Evolutionary conservation across 2,888 invertebrate species (phyloP), one percentile per base, ranked within the genome.

Genomic region (Tachystola acroxantha): DNA sequence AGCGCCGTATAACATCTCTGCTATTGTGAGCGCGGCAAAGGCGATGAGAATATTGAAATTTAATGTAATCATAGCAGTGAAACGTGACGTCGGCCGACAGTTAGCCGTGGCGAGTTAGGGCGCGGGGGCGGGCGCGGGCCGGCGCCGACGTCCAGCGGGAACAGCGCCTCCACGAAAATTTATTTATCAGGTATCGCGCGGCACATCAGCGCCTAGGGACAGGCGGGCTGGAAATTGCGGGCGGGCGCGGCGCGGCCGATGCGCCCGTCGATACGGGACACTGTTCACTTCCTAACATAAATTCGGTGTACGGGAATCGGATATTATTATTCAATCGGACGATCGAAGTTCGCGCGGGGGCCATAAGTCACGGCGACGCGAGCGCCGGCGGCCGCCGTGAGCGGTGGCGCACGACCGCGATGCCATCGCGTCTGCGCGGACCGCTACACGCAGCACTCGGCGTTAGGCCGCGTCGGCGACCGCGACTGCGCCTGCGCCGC

Each of bases 241-340:
- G 55, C 60, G 64, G 64, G 65, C 65, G 55, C 65, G 63, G 63
- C 63, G 64, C 64, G 63, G 58, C 52, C 67, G 80, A 81, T 82
- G 71, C 60, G 59, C 61, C 46, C 53, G 54, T 64, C 68, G 84
- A 82, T 84, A 82, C 70, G 73, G 75, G 80, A 78, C 78, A 80
- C 63, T 75, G 74, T 70, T 75, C 74, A 81, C 80, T 84, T 81
- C 82, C 79, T 81, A 79, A 81, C 81, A 85, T 85, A 84, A 85
- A 85, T 85, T 84, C 74, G 85, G 85, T 82, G 74, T 64, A 74
- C 75, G 72, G 74, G 79, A 82, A 82, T 82, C 80, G 84, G 79
- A 81, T 84, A 82, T 84, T 84, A 84, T 84, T 82, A 85, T 85
- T 85, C 84, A 85, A 85, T 85, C 85, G 80, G 70, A 71, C 77